Evolutionary conservation across 2,888 invertebrate genomes (phyloP).

Genomic region (Coenonympha arcania): DNA sequence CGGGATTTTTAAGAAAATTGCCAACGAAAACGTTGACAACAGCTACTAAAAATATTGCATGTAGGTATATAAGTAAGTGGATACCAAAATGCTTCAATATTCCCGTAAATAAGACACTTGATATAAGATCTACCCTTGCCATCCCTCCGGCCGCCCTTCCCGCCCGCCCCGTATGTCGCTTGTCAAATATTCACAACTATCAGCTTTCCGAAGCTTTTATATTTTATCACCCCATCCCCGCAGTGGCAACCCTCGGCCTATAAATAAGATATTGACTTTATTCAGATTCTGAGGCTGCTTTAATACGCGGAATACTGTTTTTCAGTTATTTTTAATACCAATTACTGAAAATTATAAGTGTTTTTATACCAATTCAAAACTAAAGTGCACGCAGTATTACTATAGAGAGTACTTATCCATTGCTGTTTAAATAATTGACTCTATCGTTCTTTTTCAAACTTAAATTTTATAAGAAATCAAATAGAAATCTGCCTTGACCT

Average conservation of each 20-base stretch:
- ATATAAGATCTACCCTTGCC: background rate
- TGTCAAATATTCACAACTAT: conserved; percentile 17
- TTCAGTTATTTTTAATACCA: background rate
- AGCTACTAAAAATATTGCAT: too few species aligned
- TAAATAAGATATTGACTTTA: conserved; percentile 1
- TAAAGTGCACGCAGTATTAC: too few species aligned
- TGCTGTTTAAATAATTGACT: too few species aligned
- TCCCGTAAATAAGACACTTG: background rate
- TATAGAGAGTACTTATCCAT: too few species aligned
- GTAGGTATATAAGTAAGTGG: background rate
- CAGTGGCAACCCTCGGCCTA: conserved; percentile 7
- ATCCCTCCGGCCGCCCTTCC: background rate
- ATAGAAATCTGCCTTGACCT: too few species aligned
- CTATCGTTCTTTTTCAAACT: too few species aligned
- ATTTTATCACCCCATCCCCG: conserved; percentile 9
- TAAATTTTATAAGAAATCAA: too few species aligned
- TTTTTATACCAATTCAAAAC: too few species aligned
- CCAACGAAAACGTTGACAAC: too few species aligned
- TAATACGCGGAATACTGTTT: background rate
- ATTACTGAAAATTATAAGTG: background rate
- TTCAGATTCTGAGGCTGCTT: conserved; percentile 1
- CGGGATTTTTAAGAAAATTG: too few species aligned
- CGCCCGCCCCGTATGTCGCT: background rate
- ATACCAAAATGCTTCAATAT: background rate
- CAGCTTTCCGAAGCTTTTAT: conserved; percentile 11